Evolutionary conservation across 2,888 invertebrate species (phyloP), one percentile per base, ranked within the genome.

Genomic region (Arctia plantaginis): DNA sequence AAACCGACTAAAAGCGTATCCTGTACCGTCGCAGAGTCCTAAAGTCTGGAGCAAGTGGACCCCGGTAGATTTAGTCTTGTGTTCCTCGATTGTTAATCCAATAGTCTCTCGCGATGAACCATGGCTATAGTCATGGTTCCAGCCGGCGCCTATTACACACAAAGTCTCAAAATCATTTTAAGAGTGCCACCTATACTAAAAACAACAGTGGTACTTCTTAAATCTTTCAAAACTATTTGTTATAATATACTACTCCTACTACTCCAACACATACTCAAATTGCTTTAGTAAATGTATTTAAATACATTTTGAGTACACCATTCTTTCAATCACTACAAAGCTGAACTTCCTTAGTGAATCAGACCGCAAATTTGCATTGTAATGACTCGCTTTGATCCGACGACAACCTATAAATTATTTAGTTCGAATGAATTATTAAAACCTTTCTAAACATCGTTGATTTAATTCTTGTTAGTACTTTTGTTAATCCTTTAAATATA

Each of bases 311-410:
- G 59, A 73, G 80, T 71, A 77, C 69, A 64, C 33, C 65, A 55
- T 39, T 69, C 62, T 69, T 72, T 51, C 75, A 78, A 83, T 83
- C 79, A 77, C 71, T 65, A 62, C 67, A 41, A 51, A 72, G 59
- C 55, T 68, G 69, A 81, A 79, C 81, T 77, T 79, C 23, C 71
- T 81, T 68, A 72, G 75, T 59, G 70, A 73, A 77, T 64, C 71
- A 27, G 68, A 77, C 75, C 71, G 66, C 66, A 74, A 77, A 82
- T 83, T 84, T 82, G 82, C 82, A 82, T 83, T 66, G 77, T 66
- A 82, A 80, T 82, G 82, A 74, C 69, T 79, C 72, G 35, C 66
- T 62, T 62, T 62, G 62, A 62, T 30, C 62, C 30, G 27, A 62
- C 69, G 18, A 44, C 71, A 66, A 75, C 75, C 62, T 30, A 62